Percentiles rank a stretch among this genome's conserved stretches.
Conservation (phyloP, 2,113 vertebrate genomes). For the Podarcis cretensis region DNA sequence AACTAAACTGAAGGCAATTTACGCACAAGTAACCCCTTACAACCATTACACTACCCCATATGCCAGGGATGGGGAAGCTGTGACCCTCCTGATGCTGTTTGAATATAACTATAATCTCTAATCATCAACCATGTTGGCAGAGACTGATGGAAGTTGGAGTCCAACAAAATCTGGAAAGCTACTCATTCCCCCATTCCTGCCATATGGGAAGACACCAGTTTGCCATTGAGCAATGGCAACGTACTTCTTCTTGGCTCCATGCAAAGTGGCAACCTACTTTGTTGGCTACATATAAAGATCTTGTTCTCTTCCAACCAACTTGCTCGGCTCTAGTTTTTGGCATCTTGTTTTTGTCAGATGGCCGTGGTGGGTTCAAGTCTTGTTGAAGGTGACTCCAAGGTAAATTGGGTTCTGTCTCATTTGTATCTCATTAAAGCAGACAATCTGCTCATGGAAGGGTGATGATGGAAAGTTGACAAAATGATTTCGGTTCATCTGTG, state of each 20-base stretch:
- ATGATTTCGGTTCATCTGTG: neutral
- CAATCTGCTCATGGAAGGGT: neutral
- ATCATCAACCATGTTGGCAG: no score
- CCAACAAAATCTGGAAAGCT: no score
- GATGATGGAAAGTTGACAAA: neutral
- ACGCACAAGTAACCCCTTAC: no score
- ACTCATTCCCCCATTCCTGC: no score
- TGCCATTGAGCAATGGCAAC: neutral
- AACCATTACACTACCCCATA: no score
- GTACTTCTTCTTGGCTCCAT: neutral
- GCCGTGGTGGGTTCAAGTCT: neutral
- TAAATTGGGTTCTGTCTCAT: neutral
- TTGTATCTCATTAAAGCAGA: neutral
- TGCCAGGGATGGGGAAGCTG: no score
- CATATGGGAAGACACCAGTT: neutral
- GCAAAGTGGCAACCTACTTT: neutral
- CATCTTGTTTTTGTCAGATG: neutral
- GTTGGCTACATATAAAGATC: no score
- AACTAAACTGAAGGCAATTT: no score
- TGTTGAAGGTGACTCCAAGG: conserved; percentile 11
- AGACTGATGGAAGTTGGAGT: no score
- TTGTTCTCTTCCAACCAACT: neutral
- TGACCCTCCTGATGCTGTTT: no score
- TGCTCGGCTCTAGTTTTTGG: neutral
- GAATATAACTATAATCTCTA: no score